Evolutionary conservation across 1,140 invertebrate genomes (phyloP).

Genomic region (Cydia fagiglandana): DNA sequence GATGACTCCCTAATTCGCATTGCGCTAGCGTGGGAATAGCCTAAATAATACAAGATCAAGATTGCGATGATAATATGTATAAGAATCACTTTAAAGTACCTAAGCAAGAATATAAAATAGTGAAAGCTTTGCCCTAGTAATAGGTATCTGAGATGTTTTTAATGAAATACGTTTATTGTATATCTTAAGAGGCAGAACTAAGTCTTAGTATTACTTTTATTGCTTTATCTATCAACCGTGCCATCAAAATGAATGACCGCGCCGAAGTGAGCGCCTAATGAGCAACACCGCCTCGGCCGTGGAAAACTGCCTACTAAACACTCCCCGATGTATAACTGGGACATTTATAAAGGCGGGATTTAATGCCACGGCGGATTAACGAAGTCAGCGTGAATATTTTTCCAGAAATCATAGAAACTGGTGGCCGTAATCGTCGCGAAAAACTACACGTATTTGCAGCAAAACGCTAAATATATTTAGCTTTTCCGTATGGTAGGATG

Average conservation of each 20-base stretch:
- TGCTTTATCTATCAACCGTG: constrained; percentile 19
- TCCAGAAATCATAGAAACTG: not conserved
- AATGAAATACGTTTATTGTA: not conserved
- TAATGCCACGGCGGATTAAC: not conserved
- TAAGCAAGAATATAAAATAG: no score
- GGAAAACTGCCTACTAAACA: constrained; percentile 18
- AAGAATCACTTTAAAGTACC: no score
- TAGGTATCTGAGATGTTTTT: no score
- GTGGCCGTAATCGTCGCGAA: not conserved
- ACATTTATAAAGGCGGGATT: constrained; percentile 15
- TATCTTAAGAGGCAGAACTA: not conserved
- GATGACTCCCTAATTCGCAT: no score
- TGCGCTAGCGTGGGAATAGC: not conserved
- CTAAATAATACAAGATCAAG: not conserved
- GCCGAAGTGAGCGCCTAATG: constrained; percentile 25
- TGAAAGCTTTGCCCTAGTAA: no score
- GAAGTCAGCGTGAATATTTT: not conserved
- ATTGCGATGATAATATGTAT: not conserved
- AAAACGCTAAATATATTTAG: not conserved
- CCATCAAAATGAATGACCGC: constrained; percentile 12
- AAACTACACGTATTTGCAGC: not conserved
- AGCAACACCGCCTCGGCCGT: constrained; percentile 14
- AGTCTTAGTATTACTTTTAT: not conserved
- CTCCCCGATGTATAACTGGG: constrained; percentile 1
- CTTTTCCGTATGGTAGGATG: constrained; percentile 15